A percentile compares a stretch with the other conserved stretches of the same genome.
These are phyloP conservation scores for Ariopsis seemanni DNA, from an alignment of 2,113 vertebrate species.

Conservation along the genomic window DNA sequence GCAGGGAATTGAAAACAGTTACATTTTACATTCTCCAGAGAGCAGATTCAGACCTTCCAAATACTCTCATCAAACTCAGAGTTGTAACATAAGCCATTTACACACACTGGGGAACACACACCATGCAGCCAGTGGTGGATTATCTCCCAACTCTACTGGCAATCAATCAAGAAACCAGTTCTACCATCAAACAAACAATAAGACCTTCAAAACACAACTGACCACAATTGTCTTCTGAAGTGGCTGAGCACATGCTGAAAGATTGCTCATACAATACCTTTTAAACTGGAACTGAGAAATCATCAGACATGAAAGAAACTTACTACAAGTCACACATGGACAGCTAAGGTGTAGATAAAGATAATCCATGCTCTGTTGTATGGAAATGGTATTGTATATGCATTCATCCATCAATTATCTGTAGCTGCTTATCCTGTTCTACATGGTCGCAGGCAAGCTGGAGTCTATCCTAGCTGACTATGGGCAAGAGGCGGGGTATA, in stretches of 20 bases:
- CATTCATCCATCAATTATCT: too few species aligned
- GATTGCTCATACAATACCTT: neutral
- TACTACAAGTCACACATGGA: neutral
- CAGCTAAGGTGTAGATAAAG: neutral
- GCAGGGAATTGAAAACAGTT: slow-evolving; percentile 10
- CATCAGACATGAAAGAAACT: neutral
- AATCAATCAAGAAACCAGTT: slow-evolving; percentile 56
- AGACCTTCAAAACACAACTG: slow-evolving; percentile 51
- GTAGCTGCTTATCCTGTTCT: too few species aligned
- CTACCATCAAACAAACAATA: slow-evolving; percentile 54
- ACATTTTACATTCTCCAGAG: slow-evolving; percentile 7
- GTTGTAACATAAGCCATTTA: neutral
- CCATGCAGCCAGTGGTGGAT: neutral
- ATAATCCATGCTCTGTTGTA: neutral
- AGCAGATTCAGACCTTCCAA: slow-evolving; percentile 5
- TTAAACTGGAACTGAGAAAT: slow-evolving; percentile 15
- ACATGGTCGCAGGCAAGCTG: too few species aligned
- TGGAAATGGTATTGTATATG: neutral
- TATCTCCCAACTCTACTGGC: neutral
- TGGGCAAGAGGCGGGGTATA: too few species aligned
- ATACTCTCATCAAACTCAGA: slow-evolving; percentile 8
- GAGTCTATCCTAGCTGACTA: too few species aligned
- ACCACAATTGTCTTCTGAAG: slow-evolving; percentile 27
- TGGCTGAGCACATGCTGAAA: slow-evolving; percentile 16
- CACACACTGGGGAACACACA: slow-evolving; percentile 4